Evolutionary conservation across 2,797 vertebrate species (phyloP), one percentile per base, ranked within the genome.

Genomic region (Linurgus olivaceus): DNA sequence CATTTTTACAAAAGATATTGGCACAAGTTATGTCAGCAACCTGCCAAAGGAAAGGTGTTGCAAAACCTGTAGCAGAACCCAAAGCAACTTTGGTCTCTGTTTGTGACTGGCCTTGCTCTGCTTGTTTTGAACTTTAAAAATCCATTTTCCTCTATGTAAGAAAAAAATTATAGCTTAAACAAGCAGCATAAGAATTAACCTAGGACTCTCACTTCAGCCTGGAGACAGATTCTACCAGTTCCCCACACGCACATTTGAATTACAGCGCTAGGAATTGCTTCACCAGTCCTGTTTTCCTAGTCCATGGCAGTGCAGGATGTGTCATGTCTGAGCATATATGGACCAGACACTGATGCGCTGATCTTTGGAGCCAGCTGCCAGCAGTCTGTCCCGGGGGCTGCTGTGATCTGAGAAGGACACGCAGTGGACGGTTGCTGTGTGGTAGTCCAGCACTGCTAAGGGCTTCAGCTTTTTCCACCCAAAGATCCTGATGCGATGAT

Each of bases 311-410:
- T 12, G 58, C 65, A 73, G 85, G 37, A 33, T 16, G 9, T 28
- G n/a, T 98, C 96, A 98, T 0, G 84, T 96, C 63, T 98, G 75
- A 5, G 97, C 98, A 94, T 98, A 99, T 93, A 99, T 96, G 3
- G 99, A 99, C 99, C 99, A 99, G 95, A 99, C 37, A 77, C 98
- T 99, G 96, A 99, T 98, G 88, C 99, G 98, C 86, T 98, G 98
- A 96, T 99, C 99, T 84, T 98, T 98, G 38, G 99, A 99, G 79
- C 99, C 99, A 3, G 99, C 98, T 11, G 99, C 99, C 96, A 99
- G 94, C 86, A 99, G 97, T 47, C 98, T 98, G 59, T 98, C 95
- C 3, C 40, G 78, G 75, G 98, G 96, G 63, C 90, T 97, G 54
- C 79, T 96, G 74, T 99, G 97, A 59, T 98, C 94, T 2, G 99